Base-by-base conservation (phyloP, 2,113 vertebrate species). In the Colius striatus region DNA sequence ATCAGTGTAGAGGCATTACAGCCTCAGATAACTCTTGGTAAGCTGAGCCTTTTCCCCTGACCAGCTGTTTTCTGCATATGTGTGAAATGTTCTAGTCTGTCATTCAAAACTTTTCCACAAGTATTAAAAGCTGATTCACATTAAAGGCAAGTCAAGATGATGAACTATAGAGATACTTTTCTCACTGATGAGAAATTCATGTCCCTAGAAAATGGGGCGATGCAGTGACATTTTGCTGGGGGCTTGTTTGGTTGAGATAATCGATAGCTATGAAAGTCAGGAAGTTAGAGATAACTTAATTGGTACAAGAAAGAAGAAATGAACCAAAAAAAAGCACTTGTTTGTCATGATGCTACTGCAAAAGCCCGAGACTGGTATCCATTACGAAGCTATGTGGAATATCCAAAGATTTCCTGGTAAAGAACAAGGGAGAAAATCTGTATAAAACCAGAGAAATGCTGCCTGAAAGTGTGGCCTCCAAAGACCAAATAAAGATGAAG, bases 41-140 rank as follows among this genome's bases (percentile, higher is more conserved):
- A 63, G 38, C 18, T 22, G 10, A 55, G 21, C 4, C 62, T 55
- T 61, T 13, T 25, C 13, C 30, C 10, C 15, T 1, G 0, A 18
- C 22, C 54, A 82, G 19, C 11, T 27, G 7, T 57, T 60, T 81
- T 47, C 30, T 85, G 45, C 34, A 60, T 60, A 19, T 17, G 65
- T 82, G 89, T 45, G 14, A 60, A 51, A 55, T 29, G 18, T 3
- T 61, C 58, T 18, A 54, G 26, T 20, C 58, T 78, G 61, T 65
- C 53, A 58, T 70, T 89, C 67, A 75, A 61, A 65, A 51, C 12
- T 82, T 54, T 82, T 75, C 47, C 32, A 71, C 32, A n/a, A 23
- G 26, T 74, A 60, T 66, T 60, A 30, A 70, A 66, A 90, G 13
- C 19, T 60, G 45, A 48, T 43, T 29, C n/a, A 73, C 29, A 53